Conservation (phyloP, 2,113 vertebrate genomes). For the Chaetodon trifascialis region DNA sequence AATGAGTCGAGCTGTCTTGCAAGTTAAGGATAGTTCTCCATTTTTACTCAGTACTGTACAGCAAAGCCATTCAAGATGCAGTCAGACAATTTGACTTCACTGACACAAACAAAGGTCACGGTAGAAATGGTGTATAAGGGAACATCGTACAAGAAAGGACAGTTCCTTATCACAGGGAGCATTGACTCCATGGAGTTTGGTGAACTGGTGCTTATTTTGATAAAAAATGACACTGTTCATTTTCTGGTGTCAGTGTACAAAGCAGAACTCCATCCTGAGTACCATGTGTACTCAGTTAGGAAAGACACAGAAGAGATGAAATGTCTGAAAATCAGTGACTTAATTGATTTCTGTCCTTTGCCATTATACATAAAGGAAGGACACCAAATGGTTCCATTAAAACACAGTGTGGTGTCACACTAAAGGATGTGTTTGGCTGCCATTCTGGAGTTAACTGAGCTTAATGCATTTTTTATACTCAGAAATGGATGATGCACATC, state of each 20-base stretch:
- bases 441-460: conserved; percentile 3
- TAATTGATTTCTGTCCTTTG: conserved; percentile 25
- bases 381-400: conserved; percentile 26
- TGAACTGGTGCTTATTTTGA: conserved; percentile 8
- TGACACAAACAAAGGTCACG: conserved; percentile 16
- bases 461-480: conserved; percentile 8
- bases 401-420: conserved; percentile 33
- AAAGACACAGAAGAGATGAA: conserved; percentile 21
- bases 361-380: conserved; percentile 23
- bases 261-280: neutral
- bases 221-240: conserved; percentile 7
- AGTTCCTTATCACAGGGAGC: conserved; percentile 5
- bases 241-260: neutral
- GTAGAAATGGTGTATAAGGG: conserved; percentile 1
- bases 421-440: neutral
- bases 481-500: conserved; percentile 33
- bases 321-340: conserved; percentile 23
- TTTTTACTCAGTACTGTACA: conserved; percentile 24
- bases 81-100: conserved; percentile 17
- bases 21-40: neutral
- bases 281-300: conserved; percentile 11
- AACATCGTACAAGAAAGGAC: neutral
- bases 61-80: conserved; percentile 23
- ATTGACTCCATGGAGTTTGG: conserved; percentile 11
- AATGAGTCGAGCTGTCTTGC: neutral